Percentiles rank a stretch among this genome's conserved stretches.
phyloP scores from a whole-genome alignment of 2,113 vertebrate species.

The Anoplopoma fimbria region DNA sequence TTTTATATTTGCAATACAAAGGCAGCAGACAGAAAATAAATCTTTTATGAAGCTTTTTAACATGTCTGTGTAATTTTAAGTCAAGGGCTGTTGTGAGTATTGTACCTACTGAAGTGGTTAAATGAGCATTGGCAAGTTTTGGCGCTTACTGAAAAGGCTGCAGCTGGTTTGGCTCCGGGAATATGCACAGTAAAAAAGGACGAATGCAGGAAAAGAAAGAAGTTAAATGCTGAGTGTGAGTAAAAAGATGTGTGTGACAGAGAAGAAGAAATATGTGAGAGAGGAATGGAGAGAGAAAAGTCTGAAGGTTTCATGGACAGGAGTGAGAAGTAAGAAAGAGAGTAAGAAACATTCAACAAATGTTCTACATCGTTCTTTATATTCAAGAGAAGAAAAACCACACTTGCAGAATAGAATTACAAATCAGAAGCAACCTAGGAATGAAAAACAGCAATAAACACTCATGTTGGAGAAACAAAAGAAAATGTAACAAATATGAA shows the following conservation, averaged over 20 bases:
- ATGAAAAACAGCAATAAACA: neutral
- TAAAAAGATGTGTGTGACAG: constrained; percentile 10
- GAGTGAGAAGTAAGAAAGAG: too few species aligned
- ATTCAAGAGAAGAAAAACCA: neutral
- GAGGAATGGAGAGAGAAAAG: neutral
- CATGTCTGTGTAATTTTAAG: constrained; percentile 3
- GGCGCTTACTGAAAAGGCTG: neutral
- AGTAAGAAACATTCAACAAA: too few species aligned
- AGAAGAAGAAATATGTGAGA: neutral
- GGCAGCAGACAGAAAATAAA: neutral
- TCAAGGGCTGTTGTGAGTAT: neutral
- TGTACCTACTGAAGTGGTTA: neutral
- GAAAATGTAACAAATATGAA: neutral
- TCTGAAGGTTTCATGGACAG: too few species aligned
- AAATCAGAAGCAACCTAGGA: neutral
- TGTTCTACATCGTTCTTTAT: neutral
- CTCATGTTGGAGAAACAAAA: constrained; percentile 2
- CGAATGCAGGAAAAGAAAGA: neutral
- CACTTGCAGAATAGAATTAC: neutral
- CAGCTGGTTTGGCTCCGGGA: constrained; percentile 2
- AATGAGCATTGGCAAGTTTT: constrained; percentile 1
- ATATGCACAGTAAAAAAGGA: constrained; percentile 7
- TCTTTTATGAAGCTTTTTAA: neutral
- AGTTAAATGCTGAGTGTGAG: constrained; percentile 38
- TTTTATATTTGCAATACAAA: constrained; percentile 1